Conservation (phyloP, 2,888 invertebrate species). For the Camptogramma bilineatum region DNA sequence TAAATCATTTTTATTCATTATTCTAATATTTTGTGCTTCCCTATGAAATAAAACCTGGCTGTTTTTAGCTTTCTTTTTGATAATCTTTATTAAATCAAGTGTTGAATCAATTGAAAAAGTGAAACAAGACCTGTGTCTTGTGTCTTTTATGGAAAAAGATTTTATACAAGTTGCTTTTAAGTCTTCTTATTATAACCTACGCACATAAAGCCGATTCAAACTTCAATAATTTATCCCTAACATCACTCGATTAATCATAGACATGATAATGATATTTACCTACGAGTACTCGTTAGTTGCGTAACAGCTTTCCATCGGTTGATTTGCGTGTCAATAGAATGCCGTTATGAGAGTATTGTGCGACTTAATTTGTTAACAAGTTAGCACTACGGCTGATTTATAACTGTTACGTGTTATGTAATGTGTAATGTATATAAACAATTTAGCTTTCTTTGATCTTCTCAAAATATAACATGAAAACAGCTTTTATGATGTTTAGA, state of each 20-base stretch:
- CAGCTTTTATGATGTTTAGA: not conserved
- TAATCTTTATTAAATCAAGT: too few relatives aligned
- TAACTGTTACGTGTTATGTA: constrained; percentile 21
- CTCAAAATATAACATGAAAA: not conserved
- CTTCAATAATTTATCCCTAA: constrained; percentile 48
- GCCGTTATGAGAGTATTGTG: constrained; percentile 42
- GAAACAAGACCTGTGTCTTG: too few relatives aligned
- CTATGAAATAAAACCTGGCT: too few relatives aligned
- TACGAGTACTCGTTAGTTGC: constrained; percentile 32
- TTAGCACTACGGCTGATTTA: constrained; percentile 31
- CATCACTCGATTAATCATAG: constrained; percentile 41
- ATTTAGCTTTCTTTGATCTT: constrained; percentile 18
- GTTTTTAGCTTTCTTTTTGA: too few relatives aligned
- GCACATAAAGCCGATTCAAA: constrained; percentile 46
- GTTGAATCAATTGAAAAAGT: too few relatives aligned
- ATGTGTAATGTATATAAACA: not conserved
- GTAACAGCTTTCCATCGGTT: constrained; percentile 50
- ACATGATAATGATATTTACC: constrained; percentile 42
- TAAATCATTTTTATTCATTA: too few relatives aligned
- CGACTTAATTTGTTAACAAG: constrained; percentile 39
- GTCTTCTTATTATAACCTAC: constrained; percentile 22
- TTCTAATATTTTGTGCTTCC: too few relatives aligned
- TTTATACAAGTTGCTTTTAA: not conserved
- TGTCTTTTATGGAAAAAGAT: too few relatives aligned
- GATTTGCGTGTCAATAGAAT: constrained; percentile 47